Percentiles rank a stretch among this genome's conserved stretches.
Conservation (phyloP, 2,888 invertebrate species). For the Ochropacha duplaris region DNA sequence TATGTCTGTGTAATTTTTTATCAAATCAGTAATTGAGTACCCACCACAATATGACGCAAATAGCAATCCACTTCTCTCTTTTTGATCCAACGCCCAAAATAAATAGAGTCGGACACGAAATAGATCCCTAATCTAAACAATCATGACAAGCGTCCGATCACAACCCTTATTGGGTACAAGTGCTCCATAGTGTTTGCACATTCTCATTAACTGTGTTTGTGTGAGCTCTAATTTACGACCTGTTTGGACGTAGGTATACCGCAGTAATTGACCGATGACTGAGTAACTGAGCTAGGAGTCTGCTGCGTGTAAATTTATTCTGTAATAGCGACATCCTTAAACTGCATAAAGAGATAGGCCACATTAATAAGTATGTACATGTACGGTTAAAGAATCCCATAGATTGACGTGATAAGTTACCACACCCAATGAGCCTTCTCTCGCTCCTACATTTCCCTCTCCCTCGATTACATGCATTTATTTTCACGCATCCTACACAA, state of each 20-base stretch:
- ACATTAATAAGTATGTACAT: no score
- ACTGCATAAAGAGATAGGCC: no score
- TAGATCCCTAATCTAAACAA: conserved; percentile 51
- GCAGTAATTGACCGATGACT: conserved; percentile 66
- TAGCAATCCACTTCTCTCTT: background rate
- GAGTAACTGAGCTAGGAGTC: conserved; percentile 51
- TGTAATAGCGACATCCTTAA: no score
- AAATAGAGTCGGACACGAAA: conserved; percentile 48
- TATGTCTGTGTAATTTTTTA: background rate
- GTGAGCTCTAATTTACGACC: conserved; percentile 74
- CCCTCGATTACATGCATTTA: background rate
- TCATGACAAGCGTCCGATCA: conserved; percentile 57
- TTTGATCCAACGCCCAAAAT: background rate
- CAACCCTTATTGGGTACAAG: conserved; percentile 74
- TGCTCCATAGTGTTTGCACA: conserved; percentile 67
- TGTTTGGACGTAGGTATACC: conserved; percentile 66
- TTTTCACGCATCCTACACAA: background rate
- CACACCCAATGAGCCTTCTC: background rate
- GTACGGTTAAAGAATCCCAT: background rate
- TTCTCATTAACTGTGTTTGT: conserved; percentile 77
- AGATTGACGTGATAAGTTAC: no score
- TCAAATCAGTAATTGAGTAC: background rate
- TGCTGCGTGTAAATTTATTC: conserved; percentile 10
- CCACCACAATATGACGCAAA: background rate
- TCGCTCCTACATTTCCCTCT: background rate